phyloP scores from a whole-genome alignment of 1,140 invertebrate species.

The Camponotus vicinus region DNA sequence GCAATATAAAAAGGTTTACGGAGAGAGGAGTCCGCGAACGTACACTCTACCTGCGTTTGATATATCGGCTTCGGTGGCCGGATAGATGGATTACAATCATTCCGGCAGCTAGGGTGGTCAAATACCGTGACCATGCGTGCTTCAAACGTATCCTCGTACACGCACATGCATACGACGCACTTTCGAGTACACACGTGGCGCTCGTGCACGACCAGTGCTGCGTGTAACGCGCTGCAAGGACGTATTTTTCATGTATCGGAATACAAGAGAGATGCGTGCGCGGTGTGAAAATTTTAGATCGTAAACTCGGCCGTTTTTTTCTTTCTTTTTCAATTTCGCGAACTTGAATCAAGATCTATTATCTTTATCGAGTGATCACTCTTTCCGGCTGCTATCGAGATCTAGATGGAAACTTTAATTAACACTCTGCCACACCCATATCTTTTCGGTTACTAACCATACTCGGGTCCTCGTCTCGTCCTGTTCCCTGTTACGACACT shows the following conservation, averaged over 20 bases:
- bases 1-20: constrained; percentile 27
- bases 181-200: constrained; percentile 73
- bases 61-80: constrained; percentile 83
- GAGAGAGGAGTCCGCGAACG: constrained; percentile 65
- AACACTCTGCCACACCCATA: neutral
- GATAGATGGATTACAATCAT: constrained; percentile 86
- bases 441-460: neutral
- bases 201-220: constrained; percentile 47
- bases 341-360: neutral
- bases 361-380: neutral
- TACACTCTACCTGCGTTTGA: constrained; percentile 77
- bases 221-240: constrained; percentile 63
- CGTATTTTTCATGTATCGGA: constrained; percentile 39
- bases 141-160: constrained; percentile 73
- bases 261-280: constrained; percentile 32
- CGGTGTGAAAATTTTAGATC: constrained; percentile 37
- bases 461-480: neutral
- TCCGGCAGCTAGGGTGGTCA: constrained; percentile 84
- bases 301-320: neutral
- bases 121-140: constrained; percentile 85
- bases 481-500: neutral
- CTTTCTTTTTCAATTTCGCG: neutral
- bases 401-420: neutral
- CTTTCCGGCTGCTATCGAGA: neutral
- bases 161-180: constrained; percentile 68